Conservation (phyloP, 2,888 invertebrate species). For the Anthophora plumipes region DNA sequence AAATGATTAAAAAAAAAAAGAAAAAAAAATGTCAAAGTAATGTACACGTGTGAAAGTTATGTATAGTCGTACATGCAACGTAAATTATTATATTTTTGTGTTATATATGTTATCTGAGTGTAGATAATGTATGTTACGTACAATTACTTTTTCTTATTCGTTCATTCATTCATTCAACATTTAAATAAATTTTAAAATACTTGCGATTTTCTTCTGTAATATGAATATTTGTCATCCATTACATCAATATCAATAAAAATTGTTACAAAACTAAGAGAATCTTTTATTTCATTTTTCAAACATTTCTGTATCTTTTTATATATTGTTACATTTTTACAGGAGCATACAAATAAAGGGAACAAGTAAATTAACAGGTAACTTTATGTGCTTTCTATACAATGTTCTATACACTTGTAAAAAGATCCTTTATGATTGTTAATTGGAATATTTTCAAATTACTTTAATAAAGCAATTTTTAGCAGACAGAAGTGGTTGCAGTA, state of each 20-base stretch:
- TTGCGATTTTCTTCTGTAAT: slow-evolving; percentile 63
- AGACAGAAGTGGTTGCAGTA: slow-evolving; percentile 46
- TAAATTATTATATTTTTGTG: slow-evolving; percentile 41
- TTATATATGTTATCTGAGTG: slow-evolving; percentile 37
- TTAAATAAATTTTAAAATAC: slow-evolving; percentile 49
- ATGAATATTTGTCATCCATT: slow-evolving; percentile 75
- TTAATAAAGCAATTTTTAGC: slow-evolving; percentile 35
- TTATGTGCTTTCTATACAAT: slow-evolving; percentile 74
- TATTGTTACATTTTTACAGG: slow-evolving; percentile 57
- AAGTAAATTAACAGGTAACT: slow-evolving; percentile 68
- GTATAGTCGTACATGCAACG: slow-evolving; percentile 24
- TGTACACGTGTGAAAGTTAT: slow-evolving; percentile 16
- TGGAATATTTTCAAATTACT: slow-evolving; percentile 50
- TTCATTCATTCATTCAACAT: slow-evolving; percentile 48
- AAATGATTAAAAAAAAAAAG: too few species aligned
- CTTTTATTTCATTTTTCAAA: slow-evolving; percentile 48
- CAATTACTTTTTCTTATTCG: slow-evolving; percentile 43
- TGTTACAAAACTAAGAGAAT: slow-evolving; percentile 73
- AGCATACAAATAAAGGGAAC: slow-evolving; percentile 52
- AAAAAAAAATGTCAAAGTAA: slow-evolving; percentile 35
- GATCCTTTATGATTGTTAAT: slow-evolving; percentile 56
- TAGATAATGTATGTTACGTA: slow-evolving; percentile 41
- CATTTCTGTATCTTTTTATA: slow-evolving; percentile 33
- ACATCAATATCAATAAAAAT: slow-evolving; percentile 78
- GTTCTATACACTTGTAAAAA: slow-evolving; percentile 77